Conservation (phyloP, 2,797 vertebrate genomes). For the Limosa lapponica region DNA sequence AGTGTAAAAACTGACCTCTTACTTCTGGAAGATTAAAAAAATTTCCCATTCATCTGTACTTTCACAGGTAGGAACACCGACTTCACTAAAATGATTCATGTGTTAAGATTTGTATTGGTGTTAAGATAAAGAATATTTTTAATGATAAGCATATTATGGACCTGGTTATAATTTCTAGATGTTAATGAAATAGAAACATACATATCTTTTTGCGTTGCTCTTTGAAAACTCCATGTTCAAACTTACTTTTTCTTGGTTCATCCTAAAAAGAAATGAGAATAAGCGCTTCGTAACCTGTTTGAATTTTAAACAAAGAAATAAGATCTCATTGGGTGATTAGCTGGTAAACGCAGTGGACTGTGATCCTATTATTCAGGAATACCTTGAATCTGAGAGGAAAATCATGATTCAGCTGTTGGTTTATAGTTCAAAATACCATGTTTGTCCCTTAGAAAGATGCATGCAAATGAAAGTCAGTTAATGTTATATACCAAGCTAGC, state of each 20-base stretch:
- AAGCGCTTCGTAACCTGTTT: not conserved
- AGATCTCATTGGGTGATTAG: not conserved
- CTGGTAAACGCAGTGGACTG: not conserved
- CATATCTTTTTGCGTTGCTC: not conserved
- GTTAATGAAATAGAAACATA: not conserved
- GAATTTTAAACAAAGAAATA: not conserved
- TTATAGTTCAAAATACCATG: not conserved
- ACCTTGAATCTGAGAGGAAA: not conserved
- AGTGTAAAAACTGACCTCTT: not conserved
- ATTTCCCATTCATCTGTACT: not conserved
- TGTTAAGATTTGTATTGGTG: not conserved
- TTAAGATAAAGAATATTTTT: not conserved
- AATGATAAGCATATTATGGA: not conserved
- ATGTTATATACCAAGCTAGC: not conserved
- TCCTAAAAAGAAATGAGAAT: not conserved
- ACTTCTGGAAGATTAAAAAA: not conserved
- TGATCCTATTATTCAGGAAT: not conserved
- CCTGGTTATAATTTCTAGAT: not conserved
- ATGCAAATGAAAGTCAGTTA: not conserved
- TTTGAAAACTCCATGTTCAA: not conserved
- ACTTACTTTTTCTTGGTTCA: not conserved
- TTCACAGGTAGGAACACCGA: not conserved
- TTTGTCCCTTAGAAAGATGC: not conserved
- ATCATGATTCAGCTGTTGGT: not conserved
- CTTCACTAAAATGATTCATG: not conserved